phyloP scores from a whole-genome alignment of 2,888 invertebrate species.

The Uropetala carovei region DNA sequence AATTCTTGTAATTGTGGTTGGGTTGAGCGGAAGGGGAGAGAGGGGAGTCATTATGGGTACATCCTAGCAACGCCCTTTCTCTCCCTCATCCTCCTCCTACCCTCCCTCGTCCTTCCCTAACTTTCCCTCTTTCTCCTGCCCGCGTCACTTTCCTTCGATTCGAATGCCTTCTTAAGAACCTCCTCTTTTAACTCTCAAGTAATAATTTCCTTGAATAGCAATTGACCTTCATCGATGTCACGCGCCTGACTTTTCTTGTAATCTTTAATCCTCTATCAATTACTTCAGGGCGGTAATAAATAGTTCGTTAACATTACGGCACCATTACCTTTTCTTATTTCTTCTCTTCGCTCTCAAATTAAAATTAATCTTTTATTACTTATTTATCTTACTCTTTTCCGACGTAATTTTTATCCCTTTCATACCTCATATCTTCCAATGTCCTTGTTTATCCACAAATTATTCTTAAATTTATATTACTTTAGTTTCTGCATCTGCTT shows the following conservation, averaged over 20 bases:
- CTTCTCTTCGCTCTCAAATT: background rate
- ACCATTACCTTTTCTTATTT: background rate
- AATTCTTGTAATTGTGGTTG: conserved; percentile 60
- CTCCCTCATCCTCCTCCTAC: conserved; percentile 68
- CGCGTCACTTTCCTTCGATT: conserved; percentile 66
- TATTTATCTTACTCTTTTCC: no score
- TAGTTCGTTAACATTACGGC: background rate
- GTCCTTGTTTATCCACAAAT: no score
- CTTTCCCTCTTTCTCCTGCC: conserved; percentile 57
- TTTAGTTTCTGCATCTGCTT: no score
- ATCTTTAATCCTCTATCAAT: background rate
- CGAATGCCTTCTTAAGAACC: conserved; percentile 45
- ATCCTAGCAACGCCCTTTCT: conserved; percentile 67
- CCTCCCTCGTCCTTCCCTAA: background rate
- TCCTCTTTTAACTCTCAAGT: background rate
- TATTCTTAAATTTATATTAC: no score
- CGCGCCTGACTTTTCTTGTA: background rate
- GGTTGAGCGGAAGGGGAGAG: background rate
- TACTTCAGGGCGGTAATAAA: background rate
- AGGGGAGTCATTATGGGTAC: conserved; percentile 48
- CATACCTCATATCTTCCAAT: no score
- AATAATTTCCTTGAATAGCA: background rate
- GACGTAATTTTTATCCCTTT: no score
- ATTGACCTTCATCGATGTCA: conserved; percentile 1
- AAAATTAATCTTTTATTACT: background rate